Evolutionary conservation across 2,888 invertebrate genomes (phyloP).

Genomic region (Morinoia aosen): DNA sequence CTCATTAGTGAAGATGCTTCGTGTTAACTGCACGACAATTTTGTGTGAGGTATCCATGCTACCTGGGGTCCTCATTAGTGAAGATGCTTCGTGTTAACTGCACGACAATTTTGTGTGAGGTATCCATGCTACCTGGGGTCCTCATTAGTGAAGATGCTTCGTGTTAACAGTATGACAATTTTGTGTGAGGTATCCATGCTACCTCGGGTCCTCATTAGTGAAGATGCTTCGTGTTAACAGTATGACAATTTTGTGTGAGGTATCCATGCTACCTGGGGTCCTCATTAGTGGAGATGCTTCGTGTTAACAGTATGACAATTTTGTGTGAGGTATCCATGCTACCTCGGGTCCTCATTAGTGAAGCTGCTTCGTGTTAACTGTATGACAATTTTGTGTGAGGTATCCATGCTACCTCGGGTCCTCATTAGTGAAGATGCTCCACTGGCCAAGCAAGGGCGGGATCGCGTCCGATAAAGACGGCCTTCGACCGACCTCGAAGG

Average conservation of each 20-base stretch:
- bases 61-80: not conserved
- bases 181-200: too few species aligned
- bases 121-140: too few species aligned
- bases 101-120: too few species aligned
- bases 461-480: not conserved
- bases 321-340: not conserved
- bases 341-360: not conserved
- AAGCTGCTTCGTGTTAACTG: not conserved
- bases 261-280: too few species aligned
- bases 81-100: not conserved
- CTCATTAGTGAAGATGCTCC: constrained; percentile 10
- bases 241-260: too few species aligned
- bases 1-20: constrained; percentile 12
- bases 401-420: not conserved
- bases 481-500: not conserved
- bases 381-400: not conserved
- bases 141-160: too few species aligned
- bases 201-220: too few species aligned
- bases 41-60: not conserved
- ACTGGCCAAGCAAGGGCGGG: not conserved
- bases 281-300: too few species aligned
- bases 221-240: too few species aligned
- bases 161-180: too few species aligned
- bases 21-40: not conserved
- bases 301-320: too few species aligned